A percentile compares a stretch with the other conserved stretches of the same genome.
These are phyloP conservation scores for Lytechinus variegatus DNA, from an alignment of 35 echinoderm and acorn worm species.

Conservation along the genomic window DNA sequence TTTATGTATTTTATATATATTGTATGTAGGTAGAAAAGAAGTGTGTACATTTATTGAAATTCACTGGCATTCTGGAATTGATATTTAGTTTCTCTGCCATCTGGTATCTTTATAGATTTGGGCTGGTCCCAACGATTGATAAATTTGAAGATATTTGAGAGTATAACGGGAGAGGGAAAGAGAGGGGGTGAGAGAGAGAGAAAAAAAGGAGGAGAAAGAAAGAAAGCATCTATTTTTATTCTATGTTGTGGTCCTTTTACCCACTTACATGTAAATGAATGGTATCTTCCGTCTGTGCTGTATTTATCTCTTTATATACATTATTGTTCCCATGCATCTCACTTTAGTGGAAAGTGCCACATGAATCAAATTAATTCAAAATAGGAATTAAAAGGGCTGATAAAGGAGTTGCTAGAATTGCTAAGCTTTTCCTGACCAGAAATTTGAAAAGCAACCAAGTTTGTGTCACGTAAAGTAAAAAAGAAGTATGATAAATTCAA, in stretches of 20 bases:
- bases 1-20: not conserved
- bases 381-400: not conserved
- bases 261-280: not conserved
- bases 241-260: not conserved
- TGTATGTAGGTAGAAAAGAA: not conserved
- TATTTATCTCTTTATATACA: not conserved
- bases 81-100: not conserved
- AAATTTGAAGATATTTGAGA: not conserved
- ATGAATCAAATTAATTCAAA: not conserved
- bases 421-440: not conserved
- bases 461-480: not conserved
- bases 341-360: not conserved
- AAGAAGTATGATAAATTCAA: not conserved
- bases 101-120: not conserved
- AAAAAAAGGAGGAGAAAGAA: not conserved
- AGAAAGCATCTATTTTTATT: not conserved
- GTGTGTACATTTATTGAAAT: not conserved
- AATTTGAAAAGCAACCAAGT: not conserved
- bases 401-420: not conserved
- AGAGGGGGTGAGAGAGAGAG: not conserved
- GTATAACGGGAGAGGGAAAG: not conserved
- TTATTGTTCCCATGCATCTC: not conserved
- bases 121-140: not conserved
- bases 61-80: not conserved
- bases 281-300: not conserved